These are phyloP conservation scores for Solen grandis DNA, from an alignment of 1,140 invertebrate genomes.

Conservation along the genomic window DNA sequence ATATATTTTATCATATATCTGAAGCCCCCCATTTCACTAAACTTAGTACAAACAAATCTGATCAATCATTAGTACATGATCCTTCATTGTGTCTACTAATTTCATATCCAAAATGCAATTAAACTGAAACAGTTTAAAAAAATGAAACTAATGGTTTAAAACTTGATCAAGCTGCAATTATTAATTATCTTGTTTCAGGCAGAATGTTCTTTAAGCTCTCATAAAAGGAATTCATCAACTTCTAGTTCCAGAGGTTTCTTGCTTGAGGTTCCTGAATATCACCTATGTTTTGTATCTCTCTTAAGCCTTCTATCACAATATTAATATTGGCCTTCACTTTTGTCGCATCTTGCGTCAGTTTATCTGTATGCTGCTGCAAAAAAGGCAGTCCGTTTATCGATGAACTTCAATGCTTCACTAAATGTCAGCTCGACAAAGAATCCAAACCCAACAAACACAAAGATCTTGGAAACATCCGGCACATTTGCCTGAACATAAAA, in stretches of 20 bases:
- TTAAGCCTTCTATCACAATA: constrained; percentile 82
- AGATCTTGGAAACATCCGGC: constrained; percentile 85
- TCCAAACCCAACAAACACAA: constrained; percentile 89
- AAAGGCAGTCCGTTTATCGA: constrained; percentile 86
- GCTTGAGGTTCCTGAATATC: not conserved
- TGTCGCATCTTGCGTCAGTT: constrained; percentile 85
- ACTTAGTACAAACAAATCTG: too few relatives aligned
- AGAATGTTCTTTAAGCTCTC: too few relatives aligned
- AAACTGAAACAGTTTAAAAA: too few relatives aligned
- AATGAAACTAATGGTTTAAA: too few relatives aligned
- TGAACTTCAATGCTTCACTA: constrained; percentile 87
- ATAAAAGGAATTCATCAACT: too few relatives aligned
- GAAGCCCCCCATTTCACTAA: too few relatives aligned
- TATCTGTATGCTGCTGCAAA: constrained; percentile 83
- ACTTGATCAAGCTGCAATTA: too few relatives aligned
- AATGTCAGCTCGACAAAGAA: constrained; percentile 88
- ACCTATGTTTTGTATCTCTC: constrained; percentile 41
- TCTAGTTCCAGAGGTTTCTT: constrained; percentile 11
- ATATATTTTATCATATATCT: too few relatives aligned
- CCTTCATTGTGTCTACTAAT: too few relatives aligned
- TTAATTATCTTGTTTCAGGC: too few relatives aligned
- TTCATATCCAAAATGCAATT: too few relatives aligned
- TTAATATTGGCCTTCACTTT: constrained; percentile 91
- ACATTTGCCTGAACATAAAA: constrained; percentile 83
- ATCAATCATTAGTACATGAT: too few relatives aligned